Percentiles rank a stretch among this genome's conserved stretches.
phyloP scores from a whole-genome alignment of 2,888 invertebrate species.

The Andrena fulva region DNA sequence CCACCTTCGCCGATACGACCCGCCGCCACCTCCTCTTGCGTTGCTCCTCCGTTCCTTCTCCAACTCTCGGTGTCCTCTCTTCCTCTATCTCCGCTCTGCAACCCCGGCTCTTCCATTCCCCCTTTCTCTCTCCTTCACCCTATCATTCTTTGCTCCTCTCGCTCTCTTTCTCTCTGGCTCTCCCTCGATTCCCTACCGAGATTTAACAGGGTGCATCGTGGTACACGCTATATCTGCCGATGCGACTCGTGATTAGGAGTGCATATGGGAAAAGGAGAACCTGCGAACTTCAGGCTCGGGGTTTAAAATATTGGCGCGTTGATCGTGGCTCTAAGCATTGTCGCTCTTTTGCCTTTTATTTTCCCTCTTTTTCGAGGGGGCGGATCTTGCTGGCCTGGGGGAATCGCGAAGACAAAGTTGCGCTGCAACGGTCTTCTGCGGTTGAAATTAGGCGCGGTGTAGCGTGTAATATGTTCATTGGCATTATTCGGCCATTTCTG shows the following conservation, averaged over 20 bases:
- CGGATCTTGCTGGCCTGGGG: slow-evolving; percentile 1
- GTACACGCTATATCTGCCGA: slow-evolving; percentile 51
- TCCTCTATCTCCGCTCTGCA: slow-evolving; percentile 52
- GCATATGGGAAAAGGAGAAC: slow-evolving; percentile 48
- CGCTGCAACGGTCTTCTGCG: background rate
- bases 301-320: slow-evolving; percentile 55
- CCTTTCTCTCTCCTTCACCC: background rate
- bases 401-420: slow-evolving; percentile 27
- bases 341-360: slow-evolving; percentile 5
- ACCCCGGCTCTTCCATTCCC: slow-evolving; percentile 45
- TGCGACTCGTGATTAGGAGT: slow-evolving; percentile 59
- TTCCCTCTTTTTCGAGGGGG: slow-evolving; percentile 21
- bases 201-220: slow-evolving; percentile 64
- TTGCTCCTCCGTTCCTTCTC: slow-evolving; percentile 63
- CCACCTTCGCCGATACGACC: slow-evolving; percentile 63
- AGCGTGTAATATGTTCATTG: too few species aligned
- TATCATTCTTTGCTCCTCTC: slow-evolving; percentile 3
- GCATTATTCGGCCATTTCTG: too few species aligned
- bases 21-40: slow-evolving; percentile 51
- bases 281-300: slow-evolving; percentile 44
- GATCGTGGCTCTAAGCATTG: slow-evolving; percentile 41
- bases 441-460: too few species aligned
- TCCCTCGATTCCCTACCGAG: slow-evolving; percentile 58
- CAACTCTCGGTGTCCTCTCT: slow-evolving; percentile 39
- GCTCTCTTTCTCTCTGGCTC: slow-evolving; percentile 4